phyloP scores from a whole-genome alignment of 2,797 vertebrate genomes.

The Trichosurus vulpecula region DNA sequence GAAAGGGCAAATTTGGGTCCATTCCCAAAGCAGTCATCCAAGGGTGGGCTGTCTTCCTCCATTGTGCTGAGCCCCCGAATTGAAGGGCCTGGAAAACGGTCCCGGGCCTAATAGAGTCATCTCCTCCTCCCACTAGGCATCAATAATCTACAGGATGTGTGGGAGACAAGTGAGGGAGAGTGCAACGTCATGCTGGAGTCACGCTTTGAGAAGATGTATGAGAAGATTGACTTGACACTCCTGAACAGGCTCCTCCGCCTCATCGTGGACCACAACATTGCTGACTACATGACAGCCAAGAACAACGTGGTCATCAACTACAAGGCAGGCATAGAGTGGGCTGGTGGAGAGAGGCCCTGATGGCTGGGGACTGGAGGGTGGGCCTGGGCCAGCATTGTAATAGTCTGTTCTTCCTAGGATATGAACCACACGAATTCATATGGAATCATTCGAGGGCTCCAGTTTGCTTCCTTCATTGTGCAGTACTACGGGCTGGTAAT shows the following conservation, averaged over 20 bases:
- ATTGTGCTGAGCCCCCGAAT: not conserved
- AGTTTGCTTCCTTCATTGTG: slow-evolving; percentile 99
- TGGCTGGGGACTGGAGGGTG: not conserved
- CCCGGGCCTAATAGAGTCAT: not conserved
- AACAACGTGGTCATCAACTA: slow-evolving; percentile 99
- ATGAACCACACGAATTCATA: slow-evolving; percentile 99
- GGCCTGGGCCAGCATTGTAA: not conserved
- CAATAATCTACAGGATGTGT: slow-evolving; percentile 98
- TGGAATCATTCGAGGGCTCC: slow-evolving; percentile 97
- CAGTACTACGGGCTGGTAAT: slow-evolving; percentile 99
- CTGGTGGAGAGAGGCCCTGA: not conserved
- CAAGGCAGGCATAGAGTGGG: slow-evolving; percentile 86
- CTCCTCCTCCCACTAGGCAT: slow-evolving; percentile 87
- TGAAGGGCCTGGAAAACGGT: not conserved
- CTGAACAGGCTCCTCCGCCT: slow-evolving; percentile 98
- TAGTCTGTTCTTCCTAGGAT: slow-evolving; percentile 85
- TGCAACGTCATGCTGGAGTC: slow-evolving; percentile 99
- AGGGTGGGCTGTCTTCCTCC: not conserved
- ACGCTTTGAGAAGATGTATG: slow-evolving; percentile 99
- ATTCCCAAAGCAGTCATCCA: accelerated
- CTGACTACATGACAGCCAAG: slow-evolving; percentile 99
- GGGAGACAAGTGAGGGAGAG: slow-evolving; percentile 98
- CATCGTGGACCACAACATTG: slow-evolving; percentile 99
- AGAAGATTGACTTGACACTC: slow-evolving; percentile 98
- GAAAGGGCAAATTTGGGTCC: slow-evolving; percentile 1